Conservation (phyloP, 2,888 invertebrate genomes). For the Cosmopolites sordidus region DNA sequence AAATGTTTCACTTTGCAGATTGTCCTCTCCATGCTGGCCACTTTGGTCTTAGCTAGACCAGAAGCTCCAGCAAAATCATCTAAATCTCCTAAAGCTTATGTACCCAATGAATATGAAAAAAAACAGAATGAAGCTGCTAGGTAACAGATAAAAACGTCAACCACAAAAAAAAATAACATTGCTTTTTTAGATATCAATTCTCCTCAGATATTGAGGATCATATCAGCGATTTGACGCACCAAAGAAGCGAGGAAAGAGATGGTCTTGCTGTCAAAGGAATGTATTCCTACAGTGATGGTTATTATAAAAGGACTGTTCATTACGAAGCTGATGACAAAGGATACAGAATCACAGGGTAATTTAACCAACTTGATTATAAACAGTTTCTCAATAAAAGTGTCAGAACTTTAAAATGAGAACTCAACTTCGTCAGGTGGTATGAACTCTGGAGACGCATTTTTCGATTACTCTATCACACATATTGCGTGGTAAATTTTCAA, state of each 20-base stretch:
- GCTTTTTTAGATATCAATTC: conserved; percentile 45
- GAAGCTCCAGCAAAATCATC: background rate
- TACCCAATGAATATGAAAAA: conserved; percentile 25
- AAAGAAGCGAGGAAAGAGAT: conserved; percentile 48
- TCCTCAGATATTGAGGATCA: conserved; percentile 48
- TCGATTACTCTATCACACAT: no score
- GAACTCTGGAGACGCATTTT: no score
- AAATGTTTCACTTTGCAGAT: conserved; percentile 8
- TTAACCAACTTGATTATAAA: background rate
- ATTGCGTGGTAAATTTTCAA: no score
- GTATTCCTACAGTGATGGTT: conserved; percentile 61
- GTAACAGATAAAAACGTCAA: conserved; percentile 7
- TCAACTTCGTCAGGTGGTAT: no score
- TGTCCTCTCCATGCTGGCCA: conserved; percentile 4
- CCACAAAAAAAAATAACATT: background rate
- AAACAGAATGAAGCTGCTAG: conserved; percentile 27
- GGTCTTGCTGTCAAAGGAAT: conserved; percentile 51
- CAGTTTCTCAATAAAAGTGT: no score
- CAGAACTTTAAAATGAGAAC: no score
- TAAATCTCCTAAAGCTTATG: conserved; percentile 10
- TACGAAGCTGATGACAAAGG: conserved; percentile 61
- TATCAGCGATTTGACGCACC: conserved; percentile 49
- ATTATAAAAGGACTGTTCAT: conserved; percentile 52
- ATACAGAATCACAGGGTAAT: conserved; percentile 55
- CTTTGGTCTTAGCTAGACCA: conserved; percentile 8